Base-by-base conservation (phyloP, 2,113 vertebrate genomes). In the Brienomyrus brachyistius region DNA sequence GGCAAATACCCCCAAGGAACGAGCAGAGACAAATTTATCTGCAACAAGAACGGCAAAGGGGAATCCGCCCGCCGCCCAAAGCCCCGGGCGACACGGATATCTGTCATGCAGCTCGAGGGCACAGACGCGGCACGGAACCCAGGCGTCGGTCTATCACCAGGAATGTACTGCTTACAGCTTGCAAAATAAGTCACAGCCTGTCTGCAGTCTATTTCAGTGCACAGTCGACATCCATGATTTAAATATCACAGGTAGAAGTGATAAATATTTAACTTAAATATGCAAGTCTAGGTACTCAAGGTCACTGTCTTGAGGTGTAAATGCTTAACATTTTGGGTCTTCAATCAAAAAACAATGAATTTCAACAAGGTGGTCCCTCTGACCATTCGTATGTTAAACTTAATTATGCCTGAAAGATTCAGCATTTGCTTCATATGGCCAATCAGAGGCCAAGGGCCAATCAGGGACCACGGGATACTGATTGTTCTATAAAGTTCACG, bases 231-330 rank as follows among this genome's bases (percentile, higher is more conserved):
- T 74, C 48, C 43, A 70, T 35, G 86, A 51, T 87, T 59, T 87
- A 90, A 74, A 90, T 86, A 74, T 90, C 66, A 90, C 31, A 70
- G 23, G 31, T 80, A 87, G 43, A 70, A 70, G n/a, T 31, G 10
- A 70, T 70, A 70, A 31, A 70, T 70, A 70, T 70, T 70, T 31
- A 70, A 70, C n/a, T 70, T 11, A 70, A 70, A 31, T 27, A 70
- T 70, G 27, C 62, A 66, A 27, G 62, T 3, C 62, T 66, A 70
- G 59, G 27, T 27, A 31, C 27, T 27, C n/a, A 70, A 70, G 3
- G 62, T 70, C 62, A 31, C 62, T 11, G 9, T 31, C n/a, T 31
- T 66, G 62, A 31, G n/a, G 62, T n/a, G 9, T 27, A 66, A 62
- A 62, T 62, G 4, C 23, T 10, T 62, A 62, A 66, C 59, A 70